Evolutionary conservation across 2,113 vertebrate genomes (phyloP).

Genomic region (Eclectus roratus): DNA sequence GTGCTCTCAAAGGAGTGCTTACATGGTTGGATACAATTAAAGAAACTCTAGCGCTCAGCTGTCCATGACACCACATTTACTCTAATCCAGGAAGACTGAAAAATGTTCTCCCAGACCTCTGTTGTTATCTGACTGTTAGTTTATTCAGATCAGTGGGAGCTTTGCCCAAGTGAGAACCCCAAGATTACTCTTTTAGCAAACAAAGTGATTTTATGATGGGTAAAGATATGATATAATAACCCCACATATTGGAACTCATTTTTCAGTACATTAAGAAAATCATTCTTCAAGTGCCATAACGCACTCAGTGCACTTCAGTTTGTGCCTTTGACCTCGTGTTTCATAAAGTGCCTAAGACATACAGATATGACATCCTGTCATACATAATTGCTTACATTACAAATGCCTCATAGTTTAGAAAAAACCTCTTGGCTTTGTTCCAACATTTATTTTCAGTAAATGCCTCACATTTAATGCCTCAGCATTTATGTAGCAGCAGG

Average conservation of each 20-base stretch:
- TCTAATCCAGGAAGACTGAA: background rate
- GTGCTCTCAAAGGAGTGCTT: background rate
- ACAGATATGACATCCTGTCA: slow-evolving; percentile 34
- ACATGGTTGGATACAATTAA: background rate
- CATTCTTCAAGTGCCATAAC: background rate
- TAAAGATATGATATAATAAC: background rate
- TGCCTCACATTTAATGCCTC: slow-evolving; percentile 21
- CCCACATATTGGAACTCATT: background rate
- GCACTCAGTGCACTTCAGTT: background rate
- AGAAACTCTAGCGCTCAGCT: background rate
- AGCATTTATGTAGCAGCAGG: slow-evolving; percentile 24
- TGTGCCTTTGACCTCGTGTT: slow-evolving; percentile 20
- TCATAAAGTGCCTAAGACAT: slow-evolving; percentile 20
- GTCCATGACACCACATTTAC: background rate
- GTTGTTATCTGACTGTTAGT: background rate
- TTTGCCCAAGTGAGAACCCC: background rate
- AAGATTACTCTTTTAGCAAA: background rate
- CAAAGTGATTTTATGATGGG: slow-evolving; percentile 6
- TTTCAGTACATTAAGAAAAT: slow-evolving; percentile 2
- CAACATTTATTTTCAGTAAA: slow-evolving; percentile 24
- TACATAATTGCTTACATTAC: slow-evolving; percentile 46
- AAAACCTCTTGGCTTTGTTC: slow-evolving; percentile 15
- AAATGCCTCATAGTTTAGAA: slow-evolving; percentile 5
- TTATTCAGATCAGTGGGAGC: background rate
- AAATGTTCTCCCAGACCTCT: background rate